Evolutionary conservation across 2,888 invertebrate species (phyloP).

Genomic region (Perithous albicinctus): DNA sequence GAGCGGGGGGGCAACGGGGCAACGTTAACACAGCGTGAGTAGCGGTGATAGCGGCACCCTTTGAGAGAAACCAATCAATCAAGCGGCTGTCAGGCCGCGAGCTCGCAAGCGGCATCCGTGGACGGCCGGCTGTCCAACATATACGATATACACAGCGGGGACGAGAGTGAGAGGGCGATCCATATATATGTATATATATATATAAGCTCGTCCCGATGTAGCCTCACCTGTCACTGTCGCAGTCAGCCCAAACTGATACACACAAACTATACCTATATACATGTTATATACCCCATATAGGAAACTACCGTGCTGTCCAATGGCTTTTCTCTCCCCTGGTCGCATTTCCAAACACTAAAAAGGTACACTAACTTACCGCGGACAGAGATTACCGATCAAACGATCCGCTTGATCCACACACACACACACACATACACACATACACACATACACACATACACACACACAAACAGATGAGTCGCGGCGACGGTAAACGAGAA

Average conservation of each 20-base stretch:
- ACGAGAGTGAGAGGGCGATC: slow-evolving; percentile 2
- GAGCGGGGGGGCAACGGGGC: slow-evolving; percentile 40
- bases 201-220: slow-evolving; percentile 45
- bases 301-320: slow-evolving; percentile 45
- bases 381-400: slow-evolving; percentile 73
- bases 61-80: slow-evolving; percentile 77
- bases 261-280: slow-evolving; percentile 35
- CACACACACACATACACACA: no score
- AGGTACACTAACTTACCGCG: slow-evolving; percentile 62
- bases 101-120: slow-evolving; percentile 51
- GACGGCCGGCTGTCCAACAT: slow-evolving; percentile 48
- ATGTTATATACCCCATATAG: slow-evolving; percentile 18
- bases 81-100: slow-evolving; percentile 73
- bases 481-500: slow-evolving; percentile 30
- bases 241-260: slow-evolving; percentile 63
- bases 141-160: slow-evolving; percentile 8
- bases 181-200: no score
- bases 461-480: slow-evolving; percentile 4
- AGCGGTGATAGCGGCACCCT: slow-evolving; percentile 77
- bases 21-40: slow-evolving; percentile 68
- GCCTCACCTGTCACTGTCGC: slow-evolving; percentile 76
- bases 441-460: no score
- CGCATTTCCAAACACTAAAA: slow-evolving; percentile 33
- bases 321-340: slow-evolving; percentile 1
- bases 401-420: slow-evolving; percentile 67